These are phyloP conservation scores for Falco novaeseelandiae DNA, from an alignment of 2,797 vertebrate species.

Conservation along the genomic window DNA sequence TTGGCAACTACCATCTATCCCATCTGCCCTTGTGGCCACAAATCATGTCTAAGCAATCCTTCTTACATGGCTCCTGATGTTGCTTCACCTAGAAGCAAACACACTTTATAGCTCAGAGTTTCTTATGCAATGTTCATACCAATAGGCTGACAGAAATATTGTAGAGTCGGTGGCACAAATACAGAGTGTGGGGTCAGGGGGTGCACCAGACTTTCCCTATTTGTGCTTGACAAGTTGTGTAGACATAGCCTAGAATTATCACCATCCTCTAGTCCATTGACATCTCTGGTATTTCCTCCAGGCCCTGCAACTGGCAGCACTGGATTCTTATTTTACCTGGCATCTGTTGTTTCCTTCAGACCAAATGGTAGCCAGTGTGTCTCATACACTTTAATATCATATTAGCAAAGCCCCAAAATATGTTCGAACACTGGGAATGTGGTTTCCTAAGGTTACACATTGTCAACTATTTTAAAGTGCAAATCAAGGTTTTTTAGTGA, in stretches of 20 bases:
- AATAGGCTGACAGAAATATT: not conserved
- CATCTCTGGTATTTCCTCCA: conserved; percentile 70
- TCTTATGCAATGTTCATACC: conserved; percentile 45
- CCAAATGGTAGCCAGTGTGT: conserved; percentile 64
- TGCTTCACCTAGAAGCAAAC: not conserved
- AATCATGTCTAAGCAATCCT: not conserved
- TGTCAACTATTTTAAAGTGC: conserved; percentile 18
- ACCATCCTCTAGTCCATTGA: conserved; percentile 29
- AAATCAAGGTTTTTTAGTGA: conserved; percentile 3
- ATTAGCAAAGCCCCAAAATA: conserved; percentile 55
- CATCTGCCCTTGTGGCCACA: not conserved
- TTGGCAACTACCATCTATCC: not conserved
- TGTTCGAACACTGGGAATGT: conserved; percentile 16
- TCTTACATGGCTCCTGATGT: not conserved
- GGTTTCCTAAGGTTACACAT: conserved; percentile 50
- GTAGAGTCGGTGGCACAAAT: not conserved
- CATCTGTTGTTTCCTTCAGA: conserved; percentile 68
- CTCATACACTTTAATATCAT: conserved; percentile 61
- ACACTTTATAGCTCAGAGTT: not conserved
- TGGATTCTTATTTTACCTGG: conserved; percentile 71
- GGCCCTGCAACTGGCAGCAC: conserved; percentile 58
- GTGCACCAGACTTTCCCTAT: conserved; percentile 38
- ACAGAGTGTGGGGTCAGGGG: not conserved
- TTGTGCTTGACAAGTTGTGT: conserved; percentile 45
- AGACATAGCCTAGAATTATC: conserved; percentile 69